Percentiles rank a stretch among this genome's conserved stretches.
Conservation (phyloP, 1,140 invertebrate genomes). For the Eupristina koningsbergeri region DNA sequence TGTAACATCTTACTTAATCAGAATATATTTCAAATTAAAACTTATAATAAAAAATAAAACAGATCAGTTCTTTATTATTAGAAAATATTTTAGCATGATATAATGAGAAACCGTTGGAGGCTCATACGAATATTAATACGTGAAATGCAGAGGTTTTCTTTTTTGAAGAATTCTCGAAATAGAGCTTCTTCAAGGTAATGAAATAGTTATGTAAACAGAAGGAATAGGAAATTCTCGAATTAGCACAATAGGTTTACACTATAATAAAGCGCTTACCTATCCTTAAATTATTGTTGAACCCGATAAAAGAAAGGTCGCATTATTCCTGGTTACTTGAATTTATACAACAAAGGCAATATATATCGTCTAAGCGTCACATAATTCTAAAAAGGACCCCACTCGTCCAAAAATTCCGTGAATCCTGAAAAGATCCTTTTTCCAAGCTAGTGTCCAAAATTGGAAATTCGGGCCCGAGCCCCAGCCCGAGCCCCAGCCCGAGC, state of each 20-base stretch:
- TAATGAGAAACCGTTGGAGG: too few relatives aligned
- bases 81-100: too few relatives aligned
- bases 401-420: constrained; percentile 16
- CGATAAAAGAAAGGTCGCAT: neutral
- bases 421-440: neutral
- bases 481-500: neutral
- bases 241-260: neutral
- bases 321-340: neutral
- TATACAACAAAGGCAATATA: neutral
- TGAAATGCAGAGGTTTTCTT: too few relatives aligned
- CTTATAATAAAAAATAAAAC: too few relatives aligned
- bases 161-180: neutral
- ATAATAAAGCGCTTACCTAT: neutral
- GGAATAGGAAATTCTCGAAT: neutral
- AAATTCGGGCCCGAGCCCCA: neutral
- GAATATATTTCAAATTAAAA: too few relatives aligned
- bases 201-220: neutral
- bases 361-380: neutral
- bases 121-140: too few relatives aligned
- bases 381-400: neutral
- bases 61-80: too few relatives aligned
- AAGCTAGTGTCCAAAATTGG: neutral
- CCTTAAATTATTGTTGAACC: neutral
- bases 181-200: neutral
- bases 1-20: too few relatives aligned